Conservation (phyloP, 1,140 invertebrate genomes). For the Amyelois transitella region DNA sequence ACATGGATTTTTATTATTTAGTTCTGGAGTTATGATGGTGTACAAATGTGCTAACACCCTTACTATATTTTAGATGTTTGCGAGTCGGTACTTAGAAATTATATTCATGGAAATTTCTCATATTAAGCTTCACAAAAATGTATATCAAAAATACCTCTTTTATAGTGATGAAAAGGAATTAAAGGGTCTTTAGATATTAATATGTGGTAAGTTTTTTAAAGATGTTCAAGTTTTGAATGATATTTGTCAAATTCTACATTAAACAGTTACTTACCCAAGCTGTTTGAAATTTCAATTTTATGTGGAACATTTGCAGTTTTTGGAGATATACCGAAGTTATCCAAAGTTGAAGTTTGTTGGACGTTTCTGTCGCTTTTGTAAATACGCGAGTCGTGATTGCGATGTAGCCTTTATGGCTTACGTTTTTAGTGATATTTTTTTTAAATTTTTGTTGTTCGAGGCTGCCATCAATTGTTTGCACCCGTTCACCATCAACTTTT, state of each 20-base stretch:
- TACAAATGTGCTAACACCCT: neutral
- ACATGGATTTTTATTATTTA: neutral
- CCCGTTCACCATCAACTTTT: neutral
- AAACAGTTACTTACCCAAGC: conserved; percentile 32
- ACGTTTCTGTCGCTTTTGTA: conserved; percentile 18
- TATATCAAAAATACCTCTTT: conserved; percentile 69
- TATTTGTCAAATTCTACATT: conserved; percentile 67
- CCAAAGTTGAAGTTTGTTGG: conserved; percentile 33
- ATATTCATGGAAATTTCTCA: conserved; percentile 35
- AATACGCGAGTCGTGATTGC: conserved; percentile 4
- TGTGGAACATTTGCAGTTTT: conserved; percentile 20
- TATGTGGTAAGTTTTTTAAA: conserved; percentile 67
- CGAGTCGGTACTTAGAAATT: conserved; percentile 39
- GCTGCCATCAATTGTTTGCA: neutral
- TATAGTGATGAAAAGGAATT: conserved; percentile 65
- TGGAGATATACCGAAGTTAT: conserved; percentile 39
- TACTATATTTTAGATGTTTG: conserved; percentile 8
- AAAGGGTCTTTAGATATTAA: conserved; percentile 69
- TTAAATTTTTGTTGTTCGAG: neutral
- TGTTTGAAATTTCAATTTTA: conserved; percentile 31
- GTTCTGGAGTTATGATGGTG: neutral
- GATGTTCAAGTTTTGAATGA: conserved; percentile 68
- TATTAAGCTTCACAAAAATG: conserved; percentile 44
- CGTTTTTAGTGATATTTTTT: neutral
- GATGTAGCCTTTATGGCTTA: neutral